Evolutionary conservation across 2,797 vertebrate genomes (phyloP).

Genomic region (Scarus forsteni): DNA sequence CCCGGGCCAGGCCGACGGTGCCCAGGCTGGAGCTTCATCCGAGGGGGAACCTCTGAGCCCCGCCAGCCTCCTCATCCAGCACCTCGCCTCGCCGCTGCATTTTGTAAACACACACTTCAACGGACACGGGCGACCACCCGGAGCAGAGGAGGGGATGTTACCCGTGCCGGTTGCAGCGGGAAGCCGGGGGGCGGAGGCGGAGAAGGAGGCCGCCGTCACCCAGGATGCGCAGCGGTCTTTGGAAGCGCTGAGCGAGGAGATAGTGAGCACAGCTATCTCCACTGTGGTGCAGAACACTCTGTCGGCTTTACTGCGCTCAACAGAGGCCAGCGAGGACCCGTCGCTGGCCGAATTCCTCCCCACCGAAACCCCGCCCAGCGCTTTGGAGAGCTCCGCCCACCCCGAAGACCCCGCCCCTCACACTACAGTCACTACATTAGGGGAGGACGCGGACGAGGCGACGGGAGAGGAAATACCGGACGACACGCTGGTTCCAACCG

Average conservation of each 20-base stretch:
- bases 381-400: conserved; percentile 55
- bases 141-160: conserved; percentile 36
- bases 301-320: conserved; percentile 86
- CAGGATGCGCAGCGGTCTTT: conserved; percentile 81
- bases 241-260: conserved; percentile 90
- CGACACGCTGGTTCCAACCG: conserved; percentile 78
- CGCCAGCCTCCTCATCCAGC: conserved; percentile 83
- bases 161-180: conserved; percentile 17
- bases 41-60: conserved; percentile 74
- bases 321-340: conserved; percentile 86
- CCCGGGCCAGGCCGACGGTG: conserved; percentile 20
- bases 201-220: conserved; percentile 20
- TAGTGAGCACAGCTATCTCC: conserved; percentile 90
- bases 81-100: conserved; percentile 93
- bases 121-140: conserved; percentile 78
- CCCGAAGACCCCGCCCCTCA: conserved; percentile 35
- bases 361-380: conserved; percentile 43
- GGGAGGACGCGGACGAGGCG: conserved; percentile 53
- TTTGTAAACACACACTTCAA: conserved; percentile 99
- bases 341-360: conserved; percentile 73
- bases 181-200: conserved; percentile 28
- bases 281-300: conserved; percentile 91
- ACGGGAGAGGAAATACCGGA: conserved; percentile 68
- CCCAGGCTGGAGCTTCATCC: conserved; percentile 6
- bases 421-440: conserved; percentile 34